phyloP scores from a whole-genome alignment of 2,888 invertebrate species.

The Thymelicus lineola region DNA sequence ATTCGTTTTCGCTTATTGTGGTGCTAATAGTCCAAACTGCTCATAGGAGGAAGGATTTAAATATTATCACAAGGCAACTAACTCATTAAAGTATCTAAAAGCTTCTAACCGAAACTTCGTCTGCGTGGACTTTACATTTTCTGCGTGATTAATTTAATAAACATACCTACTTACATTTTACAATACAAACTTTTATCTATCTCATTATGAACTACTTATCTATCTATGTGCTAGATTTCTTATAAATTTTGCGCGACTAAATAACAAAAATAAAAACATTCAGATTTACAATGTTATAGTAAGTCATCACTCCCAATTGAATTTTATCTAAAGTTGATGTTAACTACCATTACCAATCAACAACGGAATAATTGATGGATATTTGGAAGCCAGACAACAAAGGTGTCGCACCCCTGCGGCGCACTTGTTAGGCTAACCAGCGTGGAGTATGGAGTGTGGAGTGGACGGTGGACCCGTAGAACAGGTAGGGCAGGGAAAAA shows the following conservation, averaged over 20 bases:
- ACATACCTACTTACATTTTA: no score
- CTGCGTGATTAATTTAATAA: no score
- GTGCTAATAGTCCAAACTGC: neutral
- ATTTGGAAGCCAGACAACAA: conserved; percentile 37
- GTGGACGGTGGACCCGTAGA: conserved; percentile 68
- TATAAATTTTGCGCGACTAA: no score
- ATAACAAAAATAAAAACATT: no score
- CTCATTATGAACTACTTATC: no score
- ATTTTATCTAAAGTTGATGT: neutral
- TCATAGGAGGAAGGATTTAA: neutral
- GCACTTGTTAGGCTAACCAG: conserved; percentile 81
- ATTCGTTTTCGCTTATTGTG: conserved; percentile 35
- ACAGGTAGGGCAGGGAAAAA: conserved; percentile 78
- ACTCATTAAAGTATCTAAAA: no score
- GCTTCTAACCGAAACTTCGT: no score
- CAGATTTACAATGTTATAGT: no score
- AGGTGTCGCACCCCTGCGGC: conserved; percentile 68
- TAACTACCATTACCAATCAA: neutral
- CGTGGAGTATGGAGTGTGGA: conserved; percentile 42
- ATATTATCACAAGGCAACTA: neutral
- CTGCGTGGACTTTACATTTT: no score
- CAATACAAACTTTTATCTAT: no score
- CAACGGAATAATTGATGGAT: neutral
- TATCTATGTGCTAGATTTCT: no score
- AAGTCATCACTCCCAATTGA: no score